Base-by-base conservation (phyloP, 1,140 invertebrate species). In the Chymomyza costata region DNA sequence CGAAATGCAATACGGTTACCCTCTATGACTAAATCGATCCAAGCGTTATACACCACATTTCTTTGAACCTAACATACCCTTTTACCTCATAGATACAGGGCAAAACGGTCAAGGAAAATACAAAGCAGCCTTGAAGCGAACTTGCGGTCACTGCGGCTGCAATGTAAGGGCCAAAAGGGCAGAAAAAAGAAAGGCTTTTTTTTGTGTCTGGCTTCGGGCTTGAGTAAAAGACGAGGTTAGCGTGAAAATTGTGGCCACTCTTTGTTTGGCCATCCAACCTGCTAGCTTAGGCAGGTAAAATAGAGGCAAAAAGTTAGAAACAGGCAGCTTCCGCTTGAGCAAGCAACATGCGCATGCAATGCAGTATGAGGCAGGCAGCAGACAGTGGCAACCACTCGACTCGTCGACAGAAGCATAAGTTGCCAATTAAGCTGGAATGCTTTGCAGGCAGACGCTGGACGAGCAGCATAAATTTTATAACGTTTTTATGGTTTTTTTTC, bases 381-480 rank as follows among this genome's bases (percentile, higher is more conserved):
- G n/a, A n/a, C n/a, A n/a, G n/a, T n/a, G n/a, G n/a, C n/a, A n/a
- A n/a, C n/a, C n/a, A n/a, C n/a, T 40, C 38, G 62, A 70, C 65
- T 76, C 57, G 73, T 81, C 73, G 59, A 80, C 67, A 80, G 81
- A 80, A 80, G 73, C 73, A 80, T 80, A 80, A 80, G 73, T 80
- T 80, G 73, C 73, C 73, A 80, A 80, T 80, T 80, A 80, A 80
- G 80, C 67, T 78, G 48, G 67, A 80, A 78, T 78, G 73, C 73
- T 80, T 57, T 71, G 73, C 73, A 65, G 35, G 41, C 49, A 41
- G 64, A 66, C 57, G 21, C 50, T 34, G 34, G 39, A 35, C 49
- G 40, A 41, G 30, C 41, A 47, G 58, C 74, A 80, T 80, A 81
- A 73, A 80, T 80, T 80, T 80, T 67, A 80, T 80, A 80, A 67